Conservation (phyloP, 2,797 vertebrate species). For the Intellagama lesueurii region DNA sequence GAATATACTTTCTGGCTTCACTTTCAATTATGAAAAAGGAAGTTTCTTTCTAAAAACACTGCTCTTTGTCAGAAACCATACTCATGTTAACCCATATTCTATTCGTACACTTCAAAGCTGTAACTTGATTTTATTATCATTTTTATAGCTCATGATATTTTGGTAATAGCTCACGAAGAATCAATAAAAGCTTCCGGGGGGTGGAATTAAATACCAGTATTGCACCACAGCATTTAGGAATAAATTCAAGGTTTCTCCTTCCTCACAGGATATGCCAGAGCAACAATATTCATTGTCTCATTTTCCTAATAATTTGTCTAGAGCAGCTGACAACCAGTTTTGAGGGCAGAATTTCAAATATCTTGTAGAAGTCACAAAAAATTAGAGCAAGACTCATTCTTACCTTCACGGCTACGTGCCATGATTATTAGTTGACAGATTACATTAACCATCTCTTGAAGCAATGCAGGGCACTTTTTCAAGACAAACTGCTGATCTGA, state of each 20-base stretch:
- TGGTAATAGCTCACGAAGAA: neutral
- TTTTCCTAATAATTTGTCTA: neutral
- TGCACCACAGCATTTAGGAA: neutral
- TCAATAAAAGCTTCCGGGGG: neutral
- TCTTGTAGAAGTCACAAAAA: neutral
- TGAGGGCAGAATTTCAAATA: neutral
- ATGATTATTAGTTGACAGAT: slow-evolving; percentile 98
- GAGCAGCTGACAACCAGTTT: neutral
- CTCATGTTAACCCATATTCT: neutral
- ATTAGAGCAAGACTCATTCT: slow-evolving; percentile 38
- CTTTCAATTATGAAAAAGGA: neutral
- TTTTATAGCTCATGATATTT: neutral
- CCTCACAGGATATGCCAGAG: neutral
- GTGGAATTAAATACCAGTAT: too few relatives aligned
- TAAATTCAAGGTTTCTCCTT: neutral
- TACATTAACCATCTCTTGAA: slow-evolving; percentile 99
- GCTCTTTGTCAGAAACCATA: neutral
- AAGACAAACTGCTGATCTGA: slow-evolving; percentile 96
- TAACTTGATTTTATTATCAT: neutral
- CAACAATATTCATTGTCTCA: too few relatives aligned
- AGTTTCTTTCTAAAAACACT: neutral
- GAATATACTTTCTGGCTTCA: neutral
- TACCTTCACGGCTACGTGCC: slow-evolving; percentile 98
- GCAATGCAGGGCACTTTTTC: slow-evolving; percentile 94
- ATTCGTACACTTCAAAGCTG: neutral